Conservation (phyloP, 2,888 invertebrate species). For the Saturnia japonica region DNA sequence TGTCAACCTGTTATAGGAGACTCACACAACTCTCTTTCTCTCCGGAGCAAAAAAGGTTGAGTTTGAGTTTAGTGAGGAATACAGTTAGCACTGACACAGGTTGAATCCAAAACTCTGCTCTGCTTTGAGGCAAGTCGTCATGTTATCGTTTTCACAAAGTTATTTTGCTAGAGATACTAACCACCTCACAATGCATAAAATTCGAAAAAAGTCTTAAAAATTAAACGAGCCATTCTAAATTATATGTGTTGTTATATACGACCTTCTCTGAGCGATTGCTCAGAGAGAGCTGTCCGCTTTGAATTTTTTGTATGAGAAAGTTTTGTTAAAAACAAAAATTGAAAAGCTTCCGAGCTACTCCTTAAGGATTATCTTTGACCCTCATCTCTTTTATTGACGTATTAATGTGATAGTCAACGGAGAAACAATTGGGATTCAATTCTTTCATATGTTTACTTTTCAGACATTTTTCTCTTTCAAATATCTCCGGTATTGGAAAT, state of each 20-base stretch:
- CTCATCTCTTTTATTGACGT: constrained; percentile 15
- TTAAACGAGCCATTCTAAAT: neutral
- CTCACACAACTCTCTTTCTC: too few species aligned
- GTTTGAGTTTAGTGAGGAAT: too few species aligned
- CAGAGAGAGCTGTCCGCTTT: neutral
- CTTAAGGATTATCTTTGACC: constrained; percentile 13
- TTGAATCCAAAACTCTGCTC: too few species aligned
- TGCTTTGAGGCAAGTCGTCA: too few species aligned
- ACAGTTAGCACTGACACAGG: too few species aligned
- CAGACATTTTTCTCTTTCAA: neutral
- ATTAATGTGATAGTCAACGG: constrained; percentile 21
- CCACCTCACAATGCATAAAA: too few species aligned
- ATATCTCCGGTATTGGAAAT: neutral
- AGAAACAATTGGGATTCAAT: neutral
- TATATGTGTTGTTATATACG: neutral
- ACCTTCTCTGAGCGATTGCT: neutral
- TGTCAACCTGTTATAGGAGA: too few species aligned
- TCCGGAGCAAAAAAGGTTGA: too few species aligned
- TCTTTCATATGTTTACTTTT: neutral
- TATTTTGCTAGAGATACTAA: too few species aligned
- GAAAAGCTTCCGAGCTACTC: constrained; percentile 3
- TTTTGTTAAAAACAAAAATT: constrained; percentile 7
- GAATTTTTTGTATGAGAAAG: neutral
- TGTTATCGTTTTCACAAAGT: too few species aligned
- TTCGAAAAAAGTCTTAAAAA: neutral